Percentiles rank a stretch among this genome's conserved stretches.
phyloP scores from a whole-genome alignment of 2,113 vertebrate species.

The Zapornia atra region DNA sequence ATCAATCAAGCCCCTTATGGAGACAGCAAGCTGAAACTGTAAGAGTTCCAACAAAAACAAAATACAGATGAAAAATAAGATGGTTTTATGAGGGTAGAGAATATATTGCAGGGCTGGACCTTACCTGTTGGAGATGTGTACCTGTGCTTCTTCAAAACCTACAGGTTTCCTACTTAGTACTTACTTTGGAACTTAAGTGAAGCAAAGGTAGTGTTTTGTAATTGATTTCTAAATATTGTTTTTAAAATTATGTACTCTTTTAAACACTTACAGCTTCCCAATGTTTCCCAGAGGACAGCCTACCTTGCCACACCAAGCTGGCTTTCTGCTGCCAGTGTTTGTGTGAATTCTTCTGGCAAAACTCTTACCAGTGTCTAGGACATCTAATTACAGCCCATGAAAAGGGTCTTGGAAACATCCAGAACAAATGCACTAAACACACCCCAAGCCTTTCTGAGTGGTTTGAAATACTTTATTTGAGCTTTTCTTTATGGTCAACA shows the following conservation, averaged over 20 bases:
- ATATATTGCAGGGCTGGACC: accelerated
- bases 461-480: background rate
- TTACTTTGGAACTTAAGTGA: background rate
- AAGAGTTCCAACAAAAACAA: background rate
- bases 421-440: background rate
- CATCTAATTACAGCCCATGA: background rate
- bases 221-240: background rate
- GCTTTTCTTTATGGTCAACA: background rate
- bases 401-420: background rate
- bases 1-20: background rate
- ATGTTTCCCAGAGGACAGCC: background rate
- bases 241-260: background rate
- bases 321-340: background rate
- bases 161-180: background rate
- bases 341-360: background rate
- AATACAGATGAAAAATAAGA: background rate
- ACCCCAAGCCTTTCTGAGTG: background rate
- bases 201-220: background rate
- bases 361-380: background rate
- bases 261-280: background rate
- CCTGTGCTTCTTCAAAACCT: accelerated
- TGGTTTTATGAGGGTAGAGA: background rate
- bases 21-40: background rate
- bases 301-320: background rate
- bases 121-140: background rate